A percentile compares a stretch with the other conserved stretches of the same genome.
phyloP scores from a whole-genome alignment of 2,113 vertebrate genomes.

The Psilopsiagon aymara region DNA sequence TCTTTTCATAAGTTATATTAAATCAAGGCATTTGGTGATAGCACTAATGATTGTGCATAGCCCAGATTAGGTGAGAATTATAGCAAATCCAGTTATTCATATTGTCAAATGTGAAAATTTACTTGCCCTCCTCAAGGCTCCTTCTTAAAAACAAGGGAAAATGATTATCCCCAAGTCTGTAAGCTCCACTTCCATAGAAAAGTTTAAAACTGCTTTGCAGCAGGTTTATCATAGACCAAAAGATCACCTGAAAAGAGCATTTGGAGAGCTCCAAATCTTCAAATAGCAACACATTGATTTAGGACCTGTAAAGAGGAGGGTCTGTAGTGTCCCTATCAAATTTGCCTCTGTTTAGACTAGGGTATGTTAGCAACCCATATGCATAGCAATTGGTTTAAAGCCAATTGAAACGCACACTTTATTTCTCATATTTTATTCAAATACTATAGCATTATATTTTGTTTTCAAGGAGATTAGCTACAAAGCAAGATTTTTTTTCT shows the following conservation, averaged over 20 bases:
- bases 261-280: neutral
- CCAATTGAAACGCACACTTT: neutral
- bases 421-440: neutral
- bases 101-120: neutral
- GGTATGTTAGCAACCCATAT: neutral
- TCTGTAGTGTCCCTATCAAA: neutral
- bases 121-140: neutral
- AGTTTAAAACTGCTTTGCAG: neutral
- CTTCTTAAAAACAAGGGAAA: neutral
- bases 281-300: neutral
- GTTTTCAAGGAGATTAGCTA: neutral
- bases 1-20: slow-evolving; percentile 40
- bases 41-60: slow-evolving; percentile 11
- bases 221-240: neutral
- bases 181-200: neutral
- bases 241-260: neutral
- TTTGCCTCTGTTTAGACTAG: neutral
- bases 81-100: neutral
- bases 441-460: neutral
- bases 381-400: neutral
- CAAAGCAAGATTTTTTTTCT: neutral
- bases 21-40: slow-evolving; percentile 23
- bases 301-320: neutral
- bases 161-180: accelerated
- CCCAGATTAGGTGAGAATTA: slow-evolving; percentile 47